Evolutionary conservation across 2,113 vertebrate species (phyloP).

Genomic region (Nothobranchius furzeri): DNA sequence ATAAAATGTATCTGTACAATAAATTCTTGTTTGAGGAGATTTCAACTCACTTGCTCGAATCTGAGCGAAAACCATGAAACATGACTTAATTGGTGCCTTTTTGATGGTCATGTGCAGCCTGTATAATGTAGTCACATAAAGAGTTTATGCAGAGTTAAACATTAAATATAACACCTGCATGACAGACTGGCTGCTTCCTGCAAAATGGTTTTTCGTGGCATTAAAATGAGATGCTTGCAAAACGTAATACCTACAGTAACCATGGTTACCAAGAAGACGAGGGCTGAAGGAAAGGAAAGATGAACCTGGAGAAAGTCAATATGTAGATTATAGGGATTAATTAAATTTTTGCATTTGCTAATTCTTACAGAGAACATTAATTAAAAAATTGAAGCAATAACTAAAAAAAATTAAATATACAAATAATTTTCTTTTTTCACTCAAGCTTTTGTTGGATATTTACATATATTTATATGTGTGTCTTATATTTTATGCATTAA

Average conservation of each 20-base stretch:
- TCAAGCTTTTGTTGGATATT: too few species aligned
- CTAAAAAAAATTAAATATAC: too few species aligned
- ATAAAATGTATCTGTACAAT: too few species aligned
- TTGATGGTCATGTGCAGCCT: conserved; percentile 12
- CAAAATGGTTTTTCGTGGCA: conserved; percentile 17
- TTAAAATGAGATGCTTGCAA: conserved; percentile 53
- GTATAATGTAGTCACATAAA: conserved; percentile 1
- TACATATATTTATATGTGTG: too few species aligned
- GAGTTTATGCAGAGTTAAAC: conserved; percentile 16
- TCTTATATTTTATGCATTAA: too few species aligned
- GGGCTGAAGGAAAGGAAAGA: not conserved
- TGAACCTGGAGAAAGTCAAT: conserved; percentile 14
- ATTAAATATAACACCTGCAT: conserved; percentile 31
- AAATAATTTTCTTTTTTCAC: too few species aligned
- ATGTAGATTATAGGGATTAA: conserved; percentile 8
- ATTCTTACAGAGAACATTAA: not conserved
- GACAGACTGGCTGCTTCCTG: conserved; percentile 32
- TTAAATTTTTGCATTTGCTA: not conserved
- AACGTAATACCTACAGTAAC: conserved; percentile 55
- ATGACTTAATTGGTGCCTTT: too few species aligned
- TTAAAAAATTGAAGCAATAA: not conserved
- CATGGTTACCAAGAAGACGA: conserved; percentile 54
- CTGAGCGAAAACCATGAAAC: too few species aligned
- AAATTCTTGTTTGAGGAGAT: too few species aligned
- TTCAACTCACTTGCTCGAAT: too few species aligned